These are phyloP conservation scores for Erpobdella octoculata DNA, from an alignment of 2,888 invertebrate species.

Conservation along the genomic window DNA sequence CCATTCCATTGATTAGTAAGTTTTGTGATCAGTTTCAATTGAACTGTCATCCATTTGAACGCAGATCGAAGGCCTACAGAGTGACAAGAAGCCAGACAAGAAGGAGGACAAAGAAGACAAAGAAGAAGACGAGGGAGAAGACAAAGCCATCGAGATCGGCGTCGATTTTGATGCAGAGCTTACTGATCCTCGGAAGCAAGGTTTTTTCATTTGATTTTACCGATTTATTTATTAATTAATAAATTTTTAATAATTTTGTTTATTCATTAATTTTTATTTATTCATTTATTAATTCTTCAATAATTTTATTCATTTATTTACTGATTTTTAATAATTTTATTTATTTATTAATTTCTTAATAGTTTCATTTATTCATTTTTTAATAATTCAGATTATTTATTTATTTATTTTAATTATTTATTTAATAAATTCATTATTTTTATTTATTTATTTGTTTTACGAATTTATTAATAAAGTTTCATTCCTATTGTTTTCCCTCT, in stretches of 20 bases:
- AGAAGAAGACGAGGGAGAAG: constrained; percentile 56
- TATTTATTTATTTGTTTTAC: too few relatives aligned
- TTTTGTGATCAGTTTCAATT: not conserved
- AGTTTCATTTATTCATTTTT: too few relatives aligned
- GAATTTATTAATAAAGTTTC: too few relatives aligned
- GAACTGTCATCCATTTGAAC: not conserved
- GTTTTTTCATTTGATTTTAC: not conserved
- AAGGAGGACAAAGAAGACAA: constrained; percentile 66
- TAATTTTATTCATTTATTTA: too few relatives aligned
- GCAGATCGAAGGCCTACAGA: constrained; percentile 53
- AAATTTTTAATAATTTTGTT: not conserved
- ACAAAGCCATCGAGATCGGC: constrained; percentile 72
- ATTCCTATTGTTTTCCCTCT: not conserved
- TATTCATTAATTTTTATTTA: not conserved
- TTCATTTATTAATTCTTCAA: not conserved
- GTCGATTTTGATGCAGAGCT: constrained; percentile 85
- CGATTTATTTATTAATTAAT: not conserved
- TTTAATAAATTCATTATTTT: too few relatives aligned
- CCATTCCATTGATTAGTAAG: not conserved
- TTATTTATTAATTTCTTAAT: too few relatives aligned
- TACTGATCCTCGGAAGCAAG: constrained; percentile 58
- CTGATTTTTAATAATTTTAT: too few relatives aligned
- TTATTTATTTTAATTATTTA: too few relatives aligned
- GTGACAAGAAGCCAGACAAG: constrained; percentile 62
- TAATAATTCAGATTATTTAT: too few relatives aligned